Percentiles rank a stretch among this genome's conserved stretches.
These are phyloP conservation scores for Tineola bisselliella DNA, from an alignment of 2,888 invertebrate genomes.

Conservation along the genomic window DNA sequence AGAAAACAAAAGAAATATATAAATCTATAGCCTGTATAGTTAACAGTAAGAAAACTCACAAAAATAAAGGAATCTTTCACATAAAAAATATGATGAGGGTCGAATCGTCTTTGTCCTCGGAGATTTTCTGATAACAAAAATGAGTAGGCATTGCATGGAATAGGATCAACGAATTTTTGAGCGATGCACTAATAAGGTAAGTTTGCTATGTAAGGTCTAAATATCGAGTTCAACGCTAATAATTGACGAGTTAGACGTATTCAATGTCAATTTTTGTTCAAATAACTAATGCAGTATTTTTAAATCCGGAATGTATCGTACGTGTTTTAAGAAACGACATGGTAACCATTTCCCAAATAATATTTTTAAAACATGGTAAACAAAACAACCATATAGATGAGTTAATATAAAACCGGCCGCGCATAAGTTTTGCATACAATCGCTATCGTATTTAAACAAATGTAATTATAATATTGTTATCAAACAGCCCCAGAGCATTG, in stretches of 20 bases:
- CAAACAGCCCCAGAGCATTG: neutral
- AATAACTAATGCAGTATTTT: neutral
- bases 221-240: neutral
- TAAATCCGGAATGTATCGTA: neutral
- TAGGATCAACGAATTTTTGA: too few relatives aligned
- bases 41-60: too few relatives aligned
- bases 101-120: neutral
- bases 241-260: too few relatives aligned
- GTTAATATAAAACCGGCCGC: neutral
- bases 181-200: too few relatives aligned
- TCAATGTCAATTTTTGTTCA: too few relatives aligned
- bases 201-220: too few relatives aligned
- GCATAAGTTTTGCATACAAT: slow-evolving; percentile 1
- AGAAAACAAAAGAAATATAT: too few relatives aligned
- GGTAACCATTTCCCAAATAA: neutral
- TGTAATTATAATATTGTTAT: neutral
- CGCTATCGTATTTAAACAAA: neutral
- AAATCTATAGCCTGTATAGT: too few relatives aligned
- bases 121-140: neutral
- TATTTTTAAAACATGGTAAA: neutral
- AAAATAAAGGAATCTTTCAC: too few relatives aligned
- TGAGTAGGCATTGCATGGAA: neutral
- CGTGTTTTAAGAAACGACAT: neutral
- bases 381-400: too few relatives aligned
- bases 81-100: neutral